A percentile compares a stretch with the other conserved stretches of the same genome.
Conservation (phyloP, 37 sponge, comb jelly and placozoan species). For the Oopsacas minuta region DNA sequence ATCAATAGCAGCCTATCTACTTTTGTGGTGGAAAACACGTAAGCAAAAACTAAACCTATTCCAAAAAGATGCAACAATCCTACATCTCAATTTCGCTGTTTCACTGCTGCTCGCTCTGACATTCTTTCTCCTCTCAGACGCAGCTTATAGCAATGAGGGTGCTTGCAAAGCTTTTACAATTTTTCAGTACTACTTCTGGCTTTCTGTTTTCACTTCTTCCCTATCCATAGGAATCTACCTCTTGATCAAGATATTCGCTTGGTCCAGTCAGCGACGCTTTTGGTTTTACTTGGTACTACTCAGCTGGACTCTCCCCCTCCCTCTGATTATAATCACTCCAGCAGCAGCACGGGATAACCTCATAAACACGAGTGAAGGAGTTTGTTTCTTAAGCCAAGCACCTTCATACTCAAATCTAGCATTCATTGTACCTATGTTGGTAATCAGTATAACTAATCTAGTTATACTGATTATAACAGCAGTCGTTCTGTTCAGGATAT, state of each 20-base stretch:
- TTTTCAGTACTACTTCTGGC: neutral
- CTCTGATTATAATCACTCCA: neutral
- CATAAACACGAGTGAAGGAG: neutral
- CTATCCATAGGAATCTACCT: neutral
- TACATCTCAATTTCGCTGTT: neutral
- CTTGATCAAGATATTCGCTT: slow-evolving; percentile 7
- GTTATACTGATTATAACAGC: neutral
- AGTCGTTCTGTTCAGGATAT: slow-evolving; percentile 3
- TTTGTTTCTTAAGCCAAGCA: neutral
- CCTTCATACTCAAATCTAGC: neutral
- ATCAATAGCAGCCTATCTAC: neutral
- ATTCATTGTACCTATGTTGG: neutral
- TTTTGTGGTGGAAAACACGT: neutral
- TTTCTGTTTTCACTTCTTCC: neutral
- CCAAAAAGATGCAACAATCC: neutral
- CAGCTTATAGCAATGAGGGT: neutral
- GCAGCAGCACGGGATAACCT: neutral
- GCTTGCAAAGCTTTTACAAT: neutral
- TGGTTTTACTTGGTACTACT: slow-evolving; percentile 3
- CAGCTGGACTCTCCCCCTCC: neutral
- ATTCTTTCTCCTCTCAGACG: neutral
- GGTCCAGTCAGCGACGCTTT: slow-evolving; percentile 4
- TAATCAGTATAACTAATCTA: neutral
- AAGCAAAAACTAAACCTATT: neutral
- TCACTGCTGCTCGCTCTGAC: neutral